Evolutionary conservation across 2,888 invertebrate genomes (phyloP).

Genomic region (Andrena hattorfiana): DNA sequence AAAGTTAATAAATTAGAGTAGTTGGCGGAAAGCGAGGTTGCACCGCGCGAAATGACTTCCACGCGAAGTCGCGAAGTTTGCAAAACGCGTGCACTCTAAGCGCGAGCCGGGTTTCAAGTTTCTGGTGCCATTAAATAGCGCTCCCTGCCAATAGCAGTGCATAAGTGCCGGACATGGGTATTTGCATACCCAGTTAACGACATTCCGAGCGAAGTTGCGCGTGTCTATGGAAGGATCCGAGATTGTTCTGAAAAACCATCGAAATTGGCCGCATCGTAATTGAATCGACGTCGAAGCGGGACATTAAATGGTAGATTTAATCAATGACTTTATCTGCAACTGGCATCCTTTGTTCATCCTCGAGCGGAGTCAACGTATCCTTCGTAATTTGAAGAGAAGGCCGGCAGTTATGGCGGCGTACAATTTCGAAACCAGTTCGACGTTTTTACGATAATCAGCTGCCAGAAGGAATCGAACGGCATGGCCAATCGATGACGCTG

Average conservation of each 20-base stretch:
- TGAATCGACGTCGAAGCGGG: not conserved
- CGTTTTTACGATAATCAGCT: constrained; percentile 40
- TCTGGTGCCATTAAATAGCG: constrained; percentile 77
- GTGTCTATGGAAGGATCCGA: constrained; percentile 1
- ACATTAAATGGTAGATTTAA: constrained; percentile 43
- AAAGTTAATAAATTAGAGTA: not conserved
- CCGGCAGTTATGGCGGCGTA: constrained; percentile 47
- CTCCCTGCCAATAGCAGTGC: constrained; percentile 63
- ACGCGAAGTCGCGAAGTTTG: constrained; percentile 43
- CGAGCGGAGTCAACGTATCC: constrained; percentile 21
- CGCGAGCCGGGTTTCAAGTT: constrained; percentile 60
- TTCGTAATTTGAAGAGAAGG: constrained; percentile 45
- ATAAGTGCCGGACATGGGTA: constrained; percentile 62
- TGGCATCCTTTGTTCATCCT: constrained; percentile 18
- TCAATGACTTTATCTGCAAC: constrained; percentile 43
- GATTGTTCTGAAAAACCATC: constrained; percentile 49
- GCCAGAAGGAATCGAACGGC: constrained; percentile 35
- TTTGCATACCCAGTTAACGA: constrained; percentile 78
- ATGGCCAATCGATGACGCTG: constrained; percentile 49
- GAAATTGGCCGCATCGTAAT: constrained; percentile 2
- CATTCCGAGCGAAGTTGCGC: constrained; percentile 73
- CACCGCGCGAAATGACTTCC: not conserved
- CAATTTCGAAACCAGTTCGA: constrained; percentile 50
- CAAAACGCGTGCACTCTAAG: constrained; percentile 41
- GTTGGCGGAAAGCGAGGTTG: not conserved